A percentile compares a stretch with the other conserved stretches of the same genome.
Evolutionary conservation across 2,113 vertebrate species (phyloP).

Genomic region (Microcebus lehilahytsara): DNA sequence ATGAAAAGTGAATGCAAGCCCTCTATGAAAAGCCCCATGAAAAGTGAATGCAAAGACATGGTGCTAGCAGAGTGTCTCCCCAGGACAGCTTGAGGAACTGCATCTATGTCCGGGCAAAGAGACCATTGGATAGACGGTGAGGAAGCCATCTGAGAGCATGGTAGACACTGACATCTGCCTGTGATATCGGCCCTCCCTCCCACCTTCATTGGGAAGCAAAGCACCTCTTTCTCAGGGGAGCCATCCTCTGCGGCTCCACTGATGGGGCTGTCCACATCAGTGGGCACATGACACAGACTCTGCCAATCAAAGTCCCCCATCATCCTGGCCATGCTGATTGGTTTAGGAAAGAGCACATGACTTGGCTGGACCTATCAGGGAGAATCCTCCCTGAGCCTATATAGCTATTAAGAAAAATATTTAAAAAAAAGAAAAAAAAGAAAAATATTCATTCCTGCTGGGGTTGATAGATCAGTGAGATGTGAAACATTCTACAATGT

Average conservation of each 20-base stretch:
- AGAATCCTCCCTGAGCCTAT: not conserved
- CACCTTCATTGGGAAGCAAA: not conserved
- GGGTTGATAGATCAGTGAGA: not conserved
- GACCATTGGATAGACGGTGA: not conserved
- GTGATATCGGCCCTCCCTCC: not conserved
- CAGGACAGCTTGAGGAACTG: not conserved
- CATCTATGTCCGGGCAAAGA: not conserved
- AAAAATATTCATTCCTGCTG: not conserved
- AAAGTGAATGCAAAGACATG: not conserved
- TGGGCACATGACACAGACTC: not conserved
- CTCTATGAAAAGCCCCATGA: not conserved
- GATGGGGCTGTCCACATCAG: not conserved
- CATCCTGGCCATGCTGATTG: not conserved
- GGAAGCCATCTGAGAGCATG: not conserved
- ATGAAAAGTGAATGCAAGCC: not conserved
- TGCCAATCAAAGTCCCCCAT: not conserved
- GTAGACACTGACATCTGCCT: not conserved
- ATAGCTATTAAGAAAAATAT: not conserved
- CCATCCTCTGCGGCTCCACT: not conserved
- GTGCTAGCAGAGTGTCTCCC: not conserved
- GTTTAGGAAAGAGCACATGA: not conserved
- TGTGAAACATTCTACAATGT: not conserved
- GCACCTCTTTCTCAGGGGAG: not conserved
- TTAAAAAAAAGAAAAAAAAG: not conserved
- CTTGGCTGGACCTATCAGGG: not conserved